These are phyloP conservation scores for Drosophila atroscutellata DNA, from an alignment of 2,888 invertebrate genomes.

Conservation along the genomic window DNA sequence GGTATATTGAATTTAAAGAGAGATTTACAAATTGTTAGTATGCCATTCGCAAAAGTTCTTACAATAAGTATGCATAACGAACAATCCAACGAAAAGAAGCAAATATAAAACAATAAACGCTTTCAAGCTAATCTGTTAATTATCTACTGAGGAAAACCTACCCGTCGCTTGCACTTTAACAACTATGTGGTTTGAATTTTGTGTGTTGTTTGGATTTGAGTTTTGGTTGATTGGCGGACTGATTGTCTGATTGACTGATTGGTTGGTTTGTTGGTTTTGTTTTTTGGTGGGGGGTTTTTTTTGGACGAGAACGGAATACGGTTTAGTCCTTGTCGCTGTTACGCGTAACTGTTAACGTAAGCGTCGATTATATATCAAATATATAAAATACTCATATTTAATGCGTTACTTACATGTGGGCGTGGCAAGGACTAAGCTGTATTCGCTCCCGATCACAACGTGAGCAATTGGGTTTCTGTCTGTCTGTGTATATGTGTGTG, in stretches of 20 bases:
- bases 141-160: conserved; percentile 58
- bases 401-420: conserved; percentile 79
- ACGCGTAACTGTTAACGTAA: conserved; percentile 75
- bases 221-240: conserved; percentile 24
- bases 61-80: conserved; percentile 26
- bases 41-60: conserved; percentile 34
- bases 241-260: conserved; percentile 19
- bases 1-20: conserved; percentile 44
- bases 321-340: conserved; percentile 84
- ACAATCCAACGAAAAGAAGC: conserved; percentile 5
- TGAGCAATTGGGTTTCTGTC: conserved; percentile 34
- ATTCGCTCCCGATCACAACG: conserved; percentile 76
- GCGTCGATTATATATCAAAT: conserved; percentile 67
- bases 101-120: conserved; percentile 20
- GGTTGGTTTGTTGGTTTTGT: not conserved
- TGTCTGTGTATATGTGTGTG: conserved; percentile 9
- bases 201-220: conserved; percentile 33
- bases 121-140: conserved; percentile 20
- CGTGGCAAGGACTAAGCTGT: conserved; percentile 85
- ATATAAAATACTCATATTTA: conserved; percentile 58
- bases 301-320: conserved; percentile 83
- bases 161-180: conserved; percentile 44
- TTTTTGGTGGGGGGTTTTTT: conserved; percentile 28
- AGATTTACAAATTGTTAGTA: conserved; percentile 70
- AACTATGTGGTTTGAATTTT: conserved; percentile 29